A percentile compares a stretch with the other conserved stretches of the same genome.
Conservation (phyloP, 2,888 invertebrate genomes). For the Brenthis hecate region DNA sequence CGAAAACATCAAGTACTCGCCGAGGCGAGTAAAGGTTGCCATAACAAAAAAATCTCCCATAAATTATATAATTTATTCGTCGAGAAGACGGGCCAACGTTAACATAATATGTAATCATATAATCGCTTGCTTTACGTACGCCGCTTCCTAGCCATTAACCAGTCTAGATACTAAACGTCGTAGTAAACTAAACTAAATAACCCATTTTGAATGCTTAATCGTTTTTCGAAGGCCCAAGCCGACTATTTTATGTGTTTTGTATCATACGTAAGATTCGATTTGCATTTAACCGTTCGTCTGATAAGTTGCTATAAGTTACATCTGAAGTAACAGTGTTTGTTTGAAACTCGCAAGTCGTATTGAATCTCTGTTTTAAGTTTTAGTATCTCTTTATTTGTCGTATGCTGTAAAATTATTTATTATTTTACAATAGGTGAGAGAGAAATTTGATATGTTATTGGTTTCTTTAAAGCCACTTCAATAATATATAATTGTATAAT, state of each 20-base stretch:
- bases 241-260: slow-evolving; percentile 46
- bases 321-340: not conserved
- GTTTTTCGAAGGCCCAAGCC: slow-evolving; percentile 53
- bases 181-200: slow-evolving; percentile 72
- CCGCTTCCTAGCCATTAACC: slow-evolving; percentile 74
- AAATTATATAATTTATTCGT: slow-evolving; percentile 74
- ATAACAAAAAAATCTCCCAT: slow-evolving; percentile 66
- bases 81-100: slow-evolving; percentile 60
- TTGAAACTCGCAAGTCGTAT: not conserved
- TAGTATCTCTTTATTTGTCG: not conserved
- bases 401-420: no score
- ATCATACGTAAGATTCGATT: slow-evolving; percentile 35
- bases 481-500: no score
- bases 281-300: slow-evolving; percentile 34
- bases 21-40: slow-evolving; percentile 50
- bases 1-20: slow-evolving; percentile 39
- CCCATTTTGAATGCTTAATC: slow-evolving; percentile 67
- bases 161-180: slow-evolving; percentile 76
- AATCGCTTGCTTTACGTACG: slow-evolving; percentile 58
- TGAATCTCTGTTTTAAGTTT: not conserved
- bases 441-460: no score
- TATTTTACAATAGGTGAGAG: no score
- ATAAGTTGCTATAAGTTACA: slow-evolving; percentile 12
- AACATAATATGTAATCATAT: slow-evolving; percentile 55
- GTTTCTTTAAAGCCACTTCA: no score